Conservation (phyloP, 1,140 invertebrate genomes). For the Bombus sylvicola region DNA sequence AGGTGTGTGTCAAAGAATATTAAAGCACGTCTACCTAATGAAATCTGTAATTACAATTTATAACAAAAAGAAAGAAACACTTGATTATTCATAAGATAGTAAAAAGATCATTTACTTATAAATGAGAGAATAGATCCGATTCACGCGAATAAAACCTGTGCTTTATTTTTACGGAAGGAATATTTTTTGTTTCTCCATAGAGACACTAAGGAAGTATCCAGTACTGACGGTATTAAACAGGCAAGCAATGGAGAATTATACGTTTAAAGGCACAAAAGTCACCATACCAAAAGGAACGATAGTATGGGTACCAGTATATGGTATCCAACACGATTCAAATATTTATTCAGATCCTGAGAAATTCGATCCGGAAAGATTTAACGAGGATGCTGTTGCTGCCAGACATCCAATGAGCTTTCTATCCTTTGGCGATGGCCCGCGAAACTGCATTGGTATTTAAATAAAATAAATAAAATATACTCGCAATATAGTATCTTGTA, state of each 20-base stretch:
- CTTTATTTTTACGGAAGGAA: too few species aligned
- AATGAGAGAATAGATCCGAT: background rate
- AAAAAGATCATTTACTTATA: background rate
- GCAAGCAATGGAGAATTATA: background rate
- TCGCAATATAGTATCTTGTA: background rate
- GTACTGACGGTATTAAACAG: background rate
- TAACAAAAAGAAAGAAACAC: too few species aligned
- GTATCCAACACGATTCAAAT: conserved; percentile 12
- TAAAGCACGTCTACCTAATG: background rate
- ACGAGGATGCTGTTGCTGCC: background rate
- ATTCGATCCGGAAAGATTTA: conserved; percentile 51
- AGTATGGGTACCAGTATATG: background rate
- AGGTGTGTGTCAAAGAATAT: conserved; percentile 51
- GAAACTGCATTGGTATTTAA: conserved; percentile 41
- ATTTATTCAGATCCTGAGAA: conserved; percentile 39
- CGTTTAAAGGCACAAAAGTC: conserved; percentile 17
- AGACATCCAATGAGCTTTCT: conserved; percentile 34
- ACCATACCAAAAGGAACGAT: conserved; percentile 6
- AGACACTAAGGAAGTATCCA: conserved; percentile 43
- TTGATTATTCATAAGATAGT: too few species aligned
- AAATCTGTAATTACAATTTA: background rate
- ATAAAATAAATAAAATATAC: background rate
- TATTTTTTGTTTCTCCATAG: background rate
- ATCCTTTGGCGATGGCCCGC: conserved; percentile 36
- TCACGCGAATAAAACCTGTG: too few species aligned